Base-by-base conservation (phyloP, 1,140 invertebrate genomes). In the Drosophila trapezifrons region DNA sequence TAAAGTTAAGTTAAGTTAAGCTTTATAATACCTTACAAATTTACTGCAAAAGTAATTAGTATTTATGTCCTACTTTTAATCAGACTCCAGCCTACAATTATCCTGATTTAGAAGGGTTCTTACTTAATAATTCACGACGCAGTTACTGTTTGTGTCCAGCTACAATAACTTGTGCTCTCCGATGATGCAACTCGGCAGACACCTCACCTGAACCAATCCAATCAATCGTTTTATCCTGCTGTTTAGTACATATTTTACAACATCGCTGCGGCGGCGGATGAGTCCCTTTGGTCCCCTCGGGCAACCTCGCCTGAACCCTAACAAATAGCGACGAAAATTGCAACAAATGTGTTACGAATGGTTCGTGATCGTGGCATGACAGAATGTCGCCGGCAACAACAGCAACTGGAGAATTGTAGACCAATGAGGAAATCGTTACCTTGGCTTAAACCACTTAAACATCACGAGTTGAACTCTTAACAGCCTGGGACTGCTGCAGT, bases 311-410 rank as follows among this genome's bases (percentile, higher is more conserved):
- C 73, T 87, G 72, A 87, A 87, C 83, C 83, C 74, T 87, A 87
- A 87, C 83, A 87, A 87, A 87, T 87, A 87, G 83, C 83, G 83
- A 87, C 83, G 84, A 87, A 87, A 87, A 87, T 87, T 87, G 83
- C 83, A 87, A 87, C 83, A 87, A 87, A 87, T 87, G 83, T 87
- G 83, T 87, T 87, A 87, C 83, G 83, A 87, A 87, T 87, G 79
- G 60, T 87, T 87, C 83, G 83, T 87, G 83, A 87, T 87, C 79
- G 83, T 87, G 76, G 76, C 83, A 87, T 87, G 83, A 87, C 83
- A 84, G 81, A 84, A 84, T 84, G 81, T 84, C 81, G 76, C 81
- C 73, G 76, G 73, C 65, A 80, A 80, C 78, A 80, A 57, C 72
- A 80, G 49, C 62, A 75, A 45, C 52, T 47, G 45, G 60, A 82